Evolutionary conservation across 2,797 vertebrate genomes (phyloP).

Genomic region (Argentina silus): DNA sequence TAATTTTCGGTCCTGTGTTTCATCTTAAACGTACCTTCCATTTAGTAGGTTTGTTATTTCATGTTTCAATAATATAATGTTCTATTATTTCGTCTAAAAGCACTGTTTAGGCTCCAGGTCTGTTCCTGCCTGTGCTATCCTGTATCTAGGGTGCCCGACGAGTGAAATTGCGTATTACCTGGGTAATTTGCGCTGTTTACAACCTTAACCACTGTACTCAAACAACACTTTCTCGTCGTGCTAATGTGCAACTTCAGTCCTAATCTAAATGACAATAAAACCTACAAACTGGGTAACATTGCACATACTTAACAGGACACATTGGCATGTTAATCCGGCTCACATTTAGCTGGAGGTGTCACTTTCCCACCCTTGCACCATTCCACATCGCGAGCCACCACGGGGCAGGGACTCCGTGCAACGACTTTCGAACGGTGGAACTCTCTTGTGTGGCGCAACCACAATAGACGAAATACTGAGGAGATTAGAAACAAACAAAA

Average conservation of each 20-base stretch:
- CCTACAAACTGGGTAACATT: constrained; percentile 76
- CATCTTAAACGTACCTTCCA: background rate
- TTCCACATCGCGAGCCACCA: constrained; percentile 14
- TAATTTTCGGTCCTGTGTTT: background rate
- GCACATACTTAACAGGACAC: constrained; percentile 76
- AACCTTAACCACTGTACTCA: constrained; percentile 51
- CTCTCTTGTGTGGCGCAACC: background rate
- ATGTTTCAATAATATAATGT: background rate
- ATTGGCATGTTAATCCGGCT: constrained; percentile 78
- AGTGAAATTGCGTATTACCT: constrained; percentile 6
- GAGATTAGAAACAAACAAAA: background rate
- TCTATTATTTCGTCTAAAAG: background rate
- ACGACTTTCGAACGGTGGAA: background rate
- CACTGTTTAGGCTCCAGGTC: background rate
- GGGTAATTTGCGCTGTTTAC: constrained; percentile 54
- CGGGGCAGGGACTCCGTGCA: background rate
- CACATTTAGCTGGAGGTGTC: constrained; percentile 74
- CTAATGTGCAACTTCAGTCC: constrained; percentile 62
- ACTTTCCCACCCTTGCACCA: constrained; percentile 69
- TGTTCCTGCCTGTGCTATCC: background rate
- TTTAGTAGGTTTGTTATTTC: no score
- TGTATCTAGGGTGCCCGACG: background rate
- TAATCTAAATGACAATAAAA: constrained; percentile 78
- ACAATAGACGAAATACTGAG: background rate
- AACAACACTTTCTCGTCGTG: constrained; percentile 54